phyloP scores from a whole-genome alignment of 2,888 invertebrate species.

The Linhomoeus sp. region DNA sequence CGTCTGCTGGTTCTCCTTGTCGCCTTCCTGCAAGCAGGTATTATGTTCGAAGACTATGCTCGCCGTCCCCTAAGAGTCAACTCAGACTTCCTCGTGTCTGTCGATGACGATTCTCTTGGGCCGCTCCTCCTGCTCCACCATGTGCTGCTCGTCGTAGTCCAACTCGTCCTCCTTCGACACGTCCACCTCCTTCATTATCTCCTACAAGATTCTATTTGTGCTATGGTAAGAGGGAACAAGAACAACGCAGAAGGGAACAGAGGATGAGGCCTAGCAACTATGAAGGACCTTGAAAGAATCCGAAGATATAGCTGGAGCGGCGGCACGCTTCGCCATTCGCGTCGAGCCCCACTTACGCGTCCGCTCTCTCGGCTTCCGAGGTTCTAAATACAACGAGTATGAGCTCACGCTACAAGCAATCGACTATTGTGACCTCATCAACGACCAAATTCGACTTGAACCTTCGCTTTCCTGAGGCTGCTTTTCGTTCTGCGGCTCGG shows the following conservation, averaged over 20 bases:
- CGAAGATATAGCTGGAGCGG: conserved; percentile 1
- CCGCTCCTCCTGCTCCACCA: not conserved
- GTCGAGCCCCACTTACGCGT: conserved; percentile 27
- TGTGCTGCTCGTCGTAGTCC: conserved; percentile 4
- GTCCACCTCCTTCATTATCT: not conserved
- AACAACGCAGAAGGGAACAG: not conserved
- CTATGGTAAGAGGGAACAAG: no score
- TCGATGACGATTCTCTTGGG: conserved; percentile 2
- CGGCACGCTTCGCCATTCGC: conserved; percentile 7
- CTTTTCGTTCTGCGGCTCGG: no score
- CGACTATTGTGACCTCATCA: no score
- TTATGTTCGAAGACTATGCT: not conserved
- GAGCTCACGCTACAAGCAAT: no score
- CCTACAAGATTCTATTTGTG: not conserved
- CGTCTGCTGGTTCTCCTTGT: no score
- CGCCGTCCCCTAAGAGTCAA: not conserved
- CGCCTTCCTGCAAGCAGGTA: no score
- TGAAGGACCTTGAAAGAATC: conserved; percentile 3
- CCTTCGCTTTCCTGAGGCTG: no score
- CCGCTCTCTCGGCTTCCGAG: not conserved
- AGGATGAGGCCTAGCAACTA: no score
- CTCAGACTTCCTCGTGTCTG: not conserved
- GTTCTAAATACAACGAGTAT: no score
- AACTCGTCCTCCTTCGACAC: not conserved
- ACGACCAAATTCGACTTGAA: no score